These are phyloP conservation scores for Acholoe squamosa DNA, from an alignment of 2,888 invertebrate species.

Conservation along the genomic window DNA sequence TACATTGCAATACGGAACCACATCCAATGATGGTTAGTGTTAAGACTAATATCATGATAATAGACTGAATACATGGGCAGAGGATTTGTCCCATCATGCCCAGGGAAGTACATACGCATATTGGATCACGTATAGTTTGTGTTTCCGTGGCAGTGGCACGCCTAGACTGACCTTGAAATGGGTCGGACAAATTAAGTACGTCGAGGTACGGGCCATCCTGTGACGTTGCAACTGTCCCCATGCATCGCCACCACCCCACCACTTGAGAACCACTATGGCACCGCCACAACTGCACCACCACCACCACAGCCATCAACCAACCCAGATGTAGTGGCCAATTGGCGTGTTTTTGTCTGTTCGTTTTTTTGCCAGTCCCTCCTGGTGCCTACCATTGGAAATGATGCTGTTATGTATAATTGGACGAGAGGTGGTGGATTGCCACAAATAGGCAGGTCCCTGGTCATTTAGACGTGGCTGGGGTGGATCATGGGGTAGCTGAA, in stretches of 20 bases:
- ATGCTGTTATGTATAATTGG: slow-evolving; percentile 34
- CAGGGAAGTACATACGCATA: no score
- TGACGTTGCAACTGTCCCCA: neutral
- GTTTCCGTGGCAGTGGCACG: slow-evolving; percentile 8
- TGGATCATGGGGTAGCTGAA: neutral
- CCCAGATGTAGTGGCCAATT: slow-evolving; percentile 1
- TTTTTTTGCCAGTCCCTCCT: neutral
- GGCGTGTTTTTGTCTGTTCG: neutral
- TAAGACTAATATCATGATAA: no score
- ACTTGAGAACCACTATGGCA: neutral
- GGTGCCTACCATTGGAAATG: neutral
- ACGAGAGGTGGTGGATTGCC: slow-evolving; percentile 29
- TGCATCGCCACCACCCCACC: neutral
- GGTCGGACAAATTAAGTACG: neutral
- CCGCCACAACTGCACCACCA: neutral
- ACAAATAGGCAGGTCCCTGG: neutral
- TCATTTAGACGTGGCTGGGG: neutral
- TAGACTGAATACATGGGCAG: no score
- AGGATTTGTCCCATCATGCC: no score
- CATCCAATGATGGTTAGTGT: no score
- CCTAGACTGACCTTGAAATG: neutral
- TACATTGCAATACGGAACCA: no score
- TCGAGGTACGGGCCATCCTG: neutral
- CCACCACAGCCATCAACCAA: neutral
- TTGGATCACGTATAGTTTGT: no score